Percentiles rank a stretch among this genome's conserved stretches.
Conservation (phyloP, 2,888 invertebrate species). For the Euspilapteryx auroguttella region DNA sequence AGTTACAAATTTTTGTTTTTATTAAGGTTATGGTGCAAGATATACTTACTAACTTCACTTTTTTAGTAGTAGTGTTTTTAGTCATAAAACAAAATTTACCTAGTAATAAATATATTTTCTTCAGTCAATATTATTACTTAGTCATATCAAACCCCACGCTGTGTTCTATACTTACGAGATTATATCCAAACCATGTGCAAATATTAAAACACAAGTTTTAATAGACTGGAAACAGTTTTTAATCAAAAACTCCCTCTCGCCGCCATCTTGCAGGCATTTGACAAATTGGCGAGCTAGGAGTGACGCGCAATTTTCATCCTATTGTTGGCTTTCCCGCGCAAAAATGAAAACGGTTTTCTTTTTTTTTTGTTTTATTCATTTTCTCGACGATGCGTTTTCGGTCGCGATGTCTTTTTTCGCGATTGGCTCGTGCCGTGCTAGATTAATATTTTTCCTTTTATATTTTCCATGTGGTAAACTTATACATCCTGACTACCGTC, state of each 20-base stretch:
- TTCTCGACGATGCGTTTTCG: background rate
- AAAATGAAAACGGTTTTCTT: slow-evolving; percentile 56
- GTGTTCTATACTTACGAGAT: no score
- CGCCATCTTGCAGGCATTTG: slow-evolving; percentile 58
- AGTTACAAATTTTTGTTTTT: no score
- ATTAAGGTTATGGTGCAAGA: no score
- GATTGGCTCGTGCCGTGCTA: slow-evolving; percentile 7
- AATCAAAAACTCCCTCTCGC: no score
- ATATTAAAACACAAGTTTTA: slow-evolving; percentile 55
- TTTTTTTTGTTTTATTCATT: slow-evolving; percentile 24
- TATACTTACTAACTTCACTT: no score
- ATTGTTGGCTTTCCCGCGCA: slow-evolving; percentile 55
- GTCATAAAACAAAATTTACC: no score
- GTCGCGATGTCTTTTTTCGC: slow-evolving; percentile 19
- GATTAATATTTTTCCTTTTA: background rate
- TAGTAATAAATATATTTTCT: no score
- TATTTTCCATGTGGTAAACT: slow-evolving; percentile 6
- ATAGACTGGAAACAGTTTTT: slow-evolving; percentile 53
- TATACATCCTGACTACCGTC: no score
- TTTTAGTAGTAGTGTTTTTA: no score
- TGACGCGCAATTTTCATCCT: slow-evolving; percentile 61
- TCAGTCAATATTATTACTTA: no score
- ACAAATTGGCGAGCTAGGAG: slow-evolving; percentile 57
- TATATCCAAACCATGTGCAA: no score
- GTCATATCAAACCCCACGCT: no score